Percentiles rank a stretch among this genome's conserved stretches.
Conservation (phyloP, 2,888 invertebrate species). For the Cerceris rybyensis region DNA sequence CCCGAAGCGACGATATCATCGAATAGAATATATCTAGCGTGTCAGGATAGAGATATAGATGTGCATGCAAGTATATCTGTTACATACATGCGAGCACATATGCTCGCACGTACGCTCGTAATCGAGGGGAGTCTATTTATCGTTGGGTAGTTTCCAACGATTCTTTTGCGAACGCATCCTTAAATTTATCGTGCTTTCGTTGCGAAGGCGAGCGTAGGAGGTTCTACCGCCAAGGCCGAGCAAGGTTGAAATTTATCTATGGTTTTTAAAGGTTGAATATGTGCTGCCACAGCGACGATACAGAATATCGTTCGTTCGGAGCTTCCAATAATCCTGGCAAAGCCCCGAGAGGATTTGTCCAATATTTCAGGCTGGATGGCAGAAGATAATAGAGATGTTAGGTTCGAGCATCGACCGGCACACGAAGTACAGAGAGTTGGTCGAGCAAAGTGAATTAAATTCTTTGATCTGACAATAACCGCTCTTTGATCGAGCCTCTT, state of each 20-base stretch:
- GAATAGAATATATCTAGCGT: too few relatives aligned
- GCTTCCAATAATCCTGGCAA: slow-evolving; percentile 61
- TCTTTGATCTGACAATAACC: slow-evolving; percentile 45
- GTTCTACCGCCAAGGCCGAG: slow-evolving; percentile 9
- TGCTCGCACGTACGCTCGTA: too few relatives aligned
- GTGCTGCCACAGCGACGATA: slow-evolving; percentile 41
- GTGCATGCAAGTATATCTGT: too few relatives aligned
- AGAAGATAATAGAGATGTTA: slow-evolving; percentile 61
- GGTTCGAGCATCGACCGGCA: slow-evolving; percentile 32
- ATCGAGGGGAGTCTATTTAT: too few relatives aligned
- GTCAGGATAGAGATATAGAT: too few relatives aligned
- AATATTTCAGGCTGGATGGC: slow-evolving; percentile 60
- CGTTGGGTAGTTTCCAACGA: too few relatives aligned
- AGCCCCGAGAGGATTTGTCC: slow-evolving; percentile 61
- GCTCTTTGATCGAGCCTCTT: slow-evolving; percentile 31
- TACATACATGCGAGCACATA: too few relatives aligned
- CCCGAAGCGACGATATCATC: too few relatives aligned
- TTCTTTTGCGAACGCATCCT: neutral
- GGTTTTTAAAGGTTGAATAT: slow-evolving; percentile 55
- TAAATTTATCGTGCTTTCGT: slow-evolving; percentile 45
- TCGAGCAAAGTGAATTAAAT: slow-evolving; percentile 59
- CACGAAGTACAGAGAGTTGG: slow-evolving; percentile 10
- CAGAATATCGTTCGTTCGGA: slow-evolving; percentile 51
- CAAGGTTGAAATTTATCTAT: slow-evolving; percentile 55
- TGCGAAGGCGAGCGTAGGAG: slow-evolving; percentile 17